A percentile compares a stretch with the other conserved stretches of the same genome.
These are phyloP conservation scores for Manacus vitellinus DNA, from an alignment of 2,113 vertebrate species.

Conservation along the genomic window DNA sequence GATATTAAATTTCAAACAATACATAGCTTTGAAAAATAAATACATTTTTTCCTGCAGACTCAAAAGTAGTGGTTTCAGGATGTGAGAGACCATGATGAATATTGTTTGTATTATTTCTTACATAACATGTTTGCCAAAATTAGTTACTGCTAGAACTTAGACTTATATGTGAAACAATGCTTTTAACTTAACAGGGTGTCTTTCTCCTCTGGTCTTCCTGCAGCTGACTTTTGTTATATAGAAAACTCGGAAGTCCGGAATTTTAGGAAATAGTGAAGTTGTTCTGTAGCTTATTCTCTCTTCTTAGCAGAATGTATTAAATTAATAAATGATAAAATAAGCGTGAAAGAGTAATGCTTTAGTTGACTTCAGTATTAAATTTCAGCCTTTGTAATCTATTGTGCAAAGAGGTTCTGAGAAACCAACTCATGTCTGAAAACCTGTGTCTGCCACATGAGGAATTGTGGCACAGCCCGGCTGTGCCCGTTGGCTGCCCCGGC, in stretches of 20 bases:
- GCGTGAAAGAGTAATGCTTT: not conserved
- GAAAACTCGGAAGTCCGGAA: not conserved
- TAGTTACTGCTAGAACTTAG: not conserved
- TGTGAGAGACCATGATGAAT: not conserved
- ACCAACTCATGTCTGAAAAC: rapidly evolving
- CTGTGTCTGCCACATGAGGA: not conserved
- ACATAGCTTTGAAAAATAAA: not conserved
- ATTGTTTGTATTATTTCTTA: not conserved
- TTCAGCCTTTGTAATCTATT: not conserved
- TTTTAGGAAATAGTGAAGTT: not conserved
- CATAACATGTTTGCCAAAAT: not conserved
- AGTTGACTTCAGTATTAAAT: not conserved
- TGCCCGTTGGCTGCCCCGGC: not conserved
- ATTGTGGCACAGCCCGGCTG: rapidly evolving
- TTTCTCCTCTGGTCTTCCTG: not conserved
- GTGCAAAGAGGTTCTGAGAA: not conserved
- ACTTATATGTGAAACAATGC: not conserved
- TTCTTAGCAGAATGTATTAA: not conserved
- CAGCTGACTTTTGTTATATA: not conserved
- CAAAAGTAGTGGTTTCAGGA: not conserved
- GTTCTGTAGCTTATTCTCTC: not conserved
- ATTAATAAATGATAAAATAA: not conserved
- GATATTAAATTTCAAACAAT: not conserved
- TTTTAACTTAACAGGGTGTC: not conserved
- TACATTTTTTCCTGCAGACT: not conserved